Percentiles rank a stretch among this genome's conserved stretches.
Evolutionary conservation across 1,140 invertebrate genomes (phyloP).

Genomic region (Xylocopa sonorina): DNA sequence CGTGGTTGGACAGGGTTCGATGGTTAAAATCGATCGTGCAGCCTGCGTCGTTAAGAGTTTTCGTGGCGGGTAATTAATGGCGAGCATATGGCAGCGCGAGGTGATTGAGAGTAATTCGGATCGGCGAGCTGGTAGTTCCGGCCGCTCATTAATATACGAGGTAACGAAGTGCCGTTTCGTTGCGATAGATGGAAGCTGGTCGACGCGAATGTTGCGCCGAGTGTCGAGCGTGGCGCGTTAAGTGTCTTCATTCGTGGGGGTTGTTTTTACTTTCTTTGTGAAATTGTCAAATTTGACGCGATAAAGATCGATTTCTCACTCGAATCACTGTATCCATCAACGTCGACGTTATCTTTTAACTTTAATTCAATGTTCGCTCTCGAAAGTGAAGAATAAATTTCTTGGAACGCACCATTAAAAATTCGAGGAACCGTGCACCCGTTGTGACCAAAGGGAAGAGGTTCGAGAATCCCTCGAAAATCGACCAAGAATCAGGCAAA

Average conservation of each 20-base stretch:
- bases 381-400: neutral
- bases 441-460: neutral
- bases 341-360: too few relatives aligned
- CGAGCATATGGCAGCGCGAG: conserved; percentile 31
- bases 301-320: too few relatives aligned
- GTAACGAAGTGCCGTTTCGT: conserved; percentile 34
- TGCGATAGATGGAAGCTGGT: neutral
- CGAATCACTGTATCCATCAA: too few relatives aligned
- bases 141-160: conserved; percentile 37
- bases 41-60: conserved; percentile 37
- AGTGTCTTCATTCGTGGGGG: neutral
- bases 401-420: too few relatives aligned
- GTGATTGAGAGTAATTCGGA: conserved; percentile 41
- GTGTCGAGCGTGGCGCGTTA: too few relatives aligned
- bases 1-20: conserved; percentile 21
- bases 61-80: conserved; percentile 39
- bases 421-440: neutral
- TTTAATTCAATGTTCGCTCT: too few relatives aligned
- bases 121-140: conserved; percentile 17
- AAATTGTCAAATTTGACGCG: neutral
- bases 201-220: neutral
- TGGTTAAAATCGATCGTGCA: conserved; percentile 33
- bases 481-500: neutral
- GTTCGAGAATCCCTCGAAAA: neutral
- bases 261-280: neutral